Evolutionary conservation across 2,797 vertebrate genomes (phyloP).

Genomic region (Semotilus atromaculatus): DNA sequence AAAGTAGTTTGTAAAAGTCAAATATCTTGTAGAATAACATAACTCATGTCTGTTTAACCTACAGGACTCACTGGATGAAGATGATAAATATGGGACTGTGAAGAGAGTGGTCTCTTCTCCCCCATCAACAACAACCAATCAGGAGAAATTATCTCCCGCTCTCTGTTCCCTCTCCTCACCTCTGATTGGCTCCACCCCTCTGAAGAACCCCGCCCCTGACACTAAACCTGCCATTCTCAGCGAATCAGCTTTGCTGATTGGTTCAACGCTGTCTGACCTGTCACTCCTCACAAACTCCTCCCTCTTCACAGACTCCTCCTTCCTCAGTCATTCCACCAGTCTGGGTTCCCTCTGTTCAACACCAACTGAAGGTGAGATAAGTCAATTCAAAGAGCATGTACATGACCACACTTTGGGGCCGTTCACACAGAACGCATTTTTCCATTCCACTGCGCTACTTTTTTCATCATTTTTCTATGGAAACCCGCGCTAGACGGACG

Average conservation of each 20-base stretch:
- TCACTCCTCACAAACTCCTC: constrained; percentile 50
- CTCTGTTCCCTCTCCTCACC: constrained; percentile 26
- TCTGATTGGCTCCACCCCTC: constrained; percentile 39
- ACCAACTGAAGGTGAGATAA: constrained; percentile 20
- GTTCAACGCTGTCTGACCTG: constrained; percentile 51
- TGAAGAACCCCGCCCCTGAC: constrained; percentile 13
- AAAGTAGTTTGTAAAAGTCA: neutral
- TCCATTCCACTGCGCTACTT: no score
- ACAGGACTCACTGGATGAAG: constrained; percentile 53
- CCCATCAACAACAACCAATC: constrained; percentile 17
- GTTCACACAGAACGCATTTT: no score
- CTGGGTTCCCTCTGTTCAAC: constrained; percentile 50
- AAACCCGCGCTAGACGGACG: no score
- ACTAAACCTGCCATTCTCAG: constrained; percentile 16
- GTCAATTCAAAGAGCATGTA: neutral
- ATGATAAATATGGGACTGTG: constrained; percentile 62
- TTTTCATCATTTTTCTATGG: no score
- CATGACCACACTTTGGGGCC: neutral
- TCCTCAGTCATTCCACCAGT: constrained; percentile 48
- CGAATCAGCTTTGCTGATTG: constrained; percentile 48
- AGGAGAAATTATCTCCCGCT: constrained; percentile 36
- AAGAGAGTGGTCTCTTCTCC: constrained; percentile 47
- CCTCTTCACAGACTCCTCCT: constrained; percentile 42
- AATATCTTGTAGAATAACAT: neutral
- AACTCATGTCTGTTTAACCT: neutral